Evolutionary conservation across 2,113 vertebrate species (phyloP), one percentile per base, ranked within the genome.

Genomic region (Melanerpes formicivorus): DNA sequence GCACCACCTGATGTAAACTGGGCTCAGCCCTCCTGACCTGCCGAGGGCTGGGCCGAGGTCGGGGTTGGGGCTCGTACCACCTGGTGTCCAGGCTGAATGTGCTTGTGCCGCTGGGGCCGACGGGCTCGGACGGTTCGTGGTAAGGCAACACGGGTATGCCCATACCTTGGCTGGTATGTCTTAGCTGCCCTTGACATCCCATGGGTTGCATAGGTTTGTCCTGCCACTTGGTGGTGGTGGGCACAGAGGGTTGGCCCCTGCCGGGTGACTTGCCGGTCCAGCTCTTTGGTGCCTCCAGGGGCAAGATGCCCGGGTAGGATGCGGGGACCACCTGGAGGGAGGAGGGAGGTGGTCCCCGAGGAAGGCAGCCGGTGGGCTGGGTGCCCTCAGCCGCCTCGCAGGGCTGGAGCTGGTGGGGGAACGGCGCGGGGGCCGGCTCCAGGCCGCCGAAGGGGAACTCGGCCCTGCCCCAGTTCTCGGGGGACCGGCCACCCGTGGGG

Each of bases 71-170:
- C 97, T 99, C 99, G 46, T 99, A 99, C 99, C 99, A 99, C 98
- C 98, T 98, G 78, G 99, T 99, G 97, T 99, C 99, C 97, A 99
- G 98, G 98, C 99, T 98, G 95, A 99, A 98, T 98, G 99, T 98
- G 98, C 98, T 99, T 98, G 99, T 98, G 98, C 99, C 98, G 86
- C 98, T 98, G 73, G 97, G 97, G 90, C 97, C 97, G 90, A 97
- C 95, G 97, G 98, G 98, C 98, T 98, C 98, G 37, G 98, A 98
- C 76, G 98, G 98, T 98, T 99, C 99, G 91, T 99, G 98, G 98
- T 99, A 99, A 99, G 99, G 99, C 99, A 99, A 99, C 98, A 99
- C 99, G 96, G 99, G 99, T 98, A 99, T 99, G 96, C 99, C 99
- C 99, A 99, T 98, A 97, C 99, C 99, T 97, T 99, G 99, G 97